Conservation (phyloP, 2,888 invertebrate species). For the Diadegma fenestrale region DNA sequence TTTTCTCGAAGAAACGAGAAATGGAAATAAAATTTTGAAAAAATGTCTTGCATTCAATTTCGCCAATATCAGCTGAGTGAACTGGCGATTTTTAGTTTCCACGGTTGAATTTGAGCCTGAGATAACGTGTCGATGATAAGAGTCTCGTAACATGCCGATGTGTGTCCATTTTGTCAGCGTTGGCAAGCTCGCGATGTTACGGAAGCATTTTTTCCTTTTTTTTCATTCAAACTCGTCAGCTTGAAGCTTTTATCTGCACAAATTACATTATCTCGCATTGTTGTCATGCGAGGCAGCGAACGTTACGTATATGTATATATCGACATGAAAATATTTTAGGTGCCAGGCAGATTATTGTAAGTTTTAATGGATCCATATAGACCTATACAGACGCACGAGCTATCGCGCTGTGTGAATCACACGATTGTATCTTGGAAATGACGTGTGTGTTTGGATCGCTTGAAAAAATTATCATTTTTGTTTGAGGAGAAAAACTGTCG, state of each 20-base stretch:
- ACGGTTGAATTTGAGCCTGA: neutral
- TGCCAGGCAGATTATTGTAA: neutral
- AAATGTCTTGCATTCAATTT: neutral
- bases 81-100: neutral
- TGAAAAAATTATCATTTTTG: conserved; percentile 63
- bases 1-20: neutral
- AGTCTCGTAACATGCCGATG: conserved; percentile 4
- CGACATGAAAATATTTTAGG: conserved; percentile 19
- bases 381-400: neutral
- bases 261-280: conserved; percentile 36
- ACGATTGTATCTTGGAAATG: conserved; percentile 18
- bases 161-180: neutral
- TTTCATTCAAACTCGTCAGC: conserved; percentile 26
- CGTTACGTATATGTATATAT: neutral
- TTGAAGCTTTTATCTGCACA: conserved; percentile 26
- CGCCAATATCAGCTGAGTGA: neutral
- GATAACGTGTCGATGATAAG: conserved; percentile 9
- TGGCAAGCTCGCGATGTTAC: neutral
- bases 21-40: neutral
- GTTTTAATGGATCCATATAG: conserved; percentile 4
- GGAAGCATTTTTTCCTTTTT: neutral
- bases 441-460: conserved; percentile 18
- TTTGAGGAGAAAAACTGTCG: conserved; percentile 51
- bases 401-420: neutral
- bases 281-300: conserved; percentile 21